These are phyloP conservation scores for Trichomycterus rosablanca DNA, from an alignment of 2,113 vertebrate species.

Conservation along the genomic window DNA sequence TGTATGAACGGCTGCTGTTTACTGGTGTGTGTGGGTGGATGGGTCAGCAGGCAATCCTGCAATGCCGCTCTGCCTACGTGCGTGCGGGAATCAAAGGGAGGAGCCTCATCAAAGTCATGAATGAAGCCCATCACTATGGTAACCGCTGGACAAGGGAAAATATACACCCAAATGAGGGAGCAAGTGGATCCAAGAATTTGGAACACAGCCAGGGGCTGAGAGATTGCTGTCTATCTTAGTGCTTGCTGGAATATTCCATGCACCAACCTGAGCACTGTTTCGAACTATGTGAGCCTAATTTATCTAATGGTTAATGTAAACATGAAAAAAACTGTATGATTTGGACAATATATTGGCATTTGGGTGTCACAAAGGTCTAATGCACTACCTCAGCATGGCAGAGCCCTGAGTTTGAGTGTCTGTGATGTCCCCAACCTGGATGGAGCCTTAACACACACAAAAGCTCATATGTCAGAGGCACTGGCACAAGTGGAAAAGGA, in stretches of 20 bases:
- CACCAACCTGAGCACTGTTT: not conserved
- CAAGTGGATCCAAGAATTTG: not conserved
- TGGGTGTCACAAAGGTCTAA: too few species aligned
- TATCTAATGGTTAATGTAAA: constrained; percentile 11
- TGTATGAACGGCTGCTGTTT: too few species aligned
- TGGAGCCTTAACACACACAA: too few species aligned
- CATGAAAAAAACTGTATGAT: too few species aligned
- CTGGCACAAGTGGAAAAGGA: too few species aligned
- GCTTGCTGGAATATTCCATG: not conserved
- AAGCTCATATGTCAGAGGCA: too few species aligned
- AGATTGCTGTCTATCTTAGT: not conserved
- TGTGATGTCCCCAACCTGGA: too few species aligned
- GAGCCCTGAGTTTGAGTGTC: too few species aligned
- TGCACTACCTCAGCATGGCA: too few species aligned
- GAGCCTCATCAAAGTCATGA: constrained; percentile 39
- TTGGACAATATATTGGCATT: too few species aligned
- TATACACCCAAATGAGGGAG: not conserved
- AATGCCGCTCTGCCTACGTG: constrained; percentile 24
- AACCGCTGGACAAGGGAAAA: constrained; percentile 22
- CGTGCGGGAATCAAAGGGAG: constrained; percentile 19
- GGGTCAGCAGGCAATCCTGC: constrained; percentile 24
- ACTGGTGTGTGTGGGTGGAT: constrained; percentile 29
- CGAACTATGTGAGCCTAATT: not conserved
- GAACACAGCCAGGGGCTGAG: not conserved
- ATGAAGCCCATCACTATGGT: constrained; percentile 34